Evolutionary conservation across 2,113 vertebrate species (phyloP).

Genomic region (Pholis gunnellus): DNA sequence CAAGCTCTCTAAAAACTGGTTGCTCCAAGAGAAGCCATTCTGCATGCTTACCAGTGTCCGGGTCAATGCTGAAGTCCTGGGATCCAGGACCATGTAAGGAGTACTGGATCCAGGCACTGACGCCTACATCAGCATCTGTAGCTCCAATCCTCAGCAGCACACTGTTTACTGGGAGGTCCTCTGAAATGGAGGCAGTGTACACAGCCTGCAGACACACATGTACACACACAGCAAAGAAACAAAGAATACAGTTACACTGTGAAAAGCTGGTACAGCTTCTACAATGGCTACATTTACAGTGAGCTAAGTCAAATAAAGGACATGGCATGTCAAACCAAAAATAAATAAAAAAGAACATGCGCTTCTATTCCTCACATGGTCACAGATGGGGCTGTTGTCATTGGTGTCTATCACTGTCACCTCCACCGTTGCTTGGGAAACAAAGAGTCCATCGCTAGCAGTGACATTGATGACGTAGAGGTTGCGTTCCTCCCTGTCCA

Average conservation of each 20-base stretch:
- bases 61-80: constrained; percentile 92
- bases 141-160: constrained; percentile 89
- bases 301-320: background rate
- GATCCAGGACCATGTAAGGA: constrained; percentile 90
- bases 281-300: background rate
- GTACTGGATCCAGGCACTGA: constrained; percentile 91
- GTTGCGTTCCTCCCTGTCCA: constrained; percentile 93
- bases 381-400: constrained; percentile 93
- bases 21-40: background rate
- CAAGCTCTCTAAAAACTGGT: background rate
- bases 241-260: background rate
- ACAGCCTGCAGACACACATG: constrained; percentile 81
- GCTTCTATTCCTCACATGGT: constrained; percentile 86
- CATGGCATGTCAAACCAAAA: background rate
- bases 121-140: constrained; percentile 90
- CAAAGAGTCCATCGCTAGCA: constrained; percentile 94
- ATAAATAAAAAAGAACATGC: background rate
- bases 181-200: constrained; percentile 88
- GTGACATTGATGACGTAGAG: constrained; percentile 94
- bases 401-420: constrained; percentile 93
- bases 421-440: constrained; percentile 91
- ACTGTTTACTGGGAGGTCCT: constrained; percentile 90
- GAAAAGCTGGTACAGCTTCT: background rate
- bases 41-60: constrained; percentile 87
- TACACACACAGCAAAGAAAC: constrained; percentile 1